Evolutionary conservation across 2,888 invertebrate species (phyloP).

Genomic region (Ormia ochracea): DNA sequence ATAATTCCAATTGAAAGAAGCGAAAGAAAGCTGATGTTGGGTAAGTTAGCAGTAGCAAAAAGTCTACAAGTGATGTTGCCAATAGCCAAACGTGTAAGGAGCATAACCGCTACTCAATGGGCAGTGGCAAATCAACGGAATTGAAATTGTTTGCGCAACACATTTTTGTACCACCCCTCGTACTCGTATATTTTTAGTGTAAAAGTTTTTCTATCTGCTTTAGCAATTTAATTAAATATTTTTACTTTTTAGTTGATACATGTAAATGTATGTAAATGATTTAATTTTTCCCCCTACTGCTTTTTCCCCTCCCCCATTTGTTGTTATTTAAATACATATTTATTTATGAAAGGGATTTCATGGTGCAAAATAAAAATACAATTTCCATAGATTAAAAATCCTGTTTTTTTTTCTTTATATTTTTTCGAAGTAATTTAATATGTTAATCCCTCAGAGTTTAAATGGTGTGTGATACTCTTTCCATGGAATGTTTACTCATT

Average conservation of each 20-base stretch:
- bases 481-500: not conserved
- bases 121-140: too few relatives aligned
- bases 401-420: not conserved
- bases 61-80: too few relatives aligned
- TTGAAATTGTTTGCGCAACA: too few relatives aligned
- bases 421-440: slow-evolving; percentile 52
- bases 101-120: too few relatives aligned
- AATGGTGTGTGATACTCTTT: slow-evolving; percentile 51
- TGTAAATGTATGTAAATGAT: slow-evolving; percentile 25
- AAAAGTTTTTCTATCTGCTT: slow-evolving; percentile 26
- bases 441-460: slow-evolving; percentile 56
- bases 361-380: slow-evolving; percentile 52
- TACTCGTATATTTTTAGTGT: not conserved
- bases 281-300: slow-evolving; percentile 1
- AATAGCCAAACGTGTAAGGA: too few relatives aligned
- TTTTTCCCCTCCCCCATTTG: not conserved
- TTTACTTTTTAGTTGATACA: slow-evolving; percentile 29
- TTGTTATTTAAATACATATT: slow-evolving; percentile 7
- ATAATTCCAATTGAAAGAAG: too few relatives aligned
- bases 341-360: slow-evolving; percentile 45
- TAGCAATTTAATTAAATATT: slow-evolving; percentile 40
- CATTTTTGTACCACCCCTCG: not conserved
- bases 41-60: too few relatives aligned
- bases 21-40: too few relatives aligned
- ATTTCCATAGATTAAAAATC: slow-evolving; percentile 45